Conservation (phyloP, 2,888 invertebrate species). For the Lasius platythorax region DNA sequence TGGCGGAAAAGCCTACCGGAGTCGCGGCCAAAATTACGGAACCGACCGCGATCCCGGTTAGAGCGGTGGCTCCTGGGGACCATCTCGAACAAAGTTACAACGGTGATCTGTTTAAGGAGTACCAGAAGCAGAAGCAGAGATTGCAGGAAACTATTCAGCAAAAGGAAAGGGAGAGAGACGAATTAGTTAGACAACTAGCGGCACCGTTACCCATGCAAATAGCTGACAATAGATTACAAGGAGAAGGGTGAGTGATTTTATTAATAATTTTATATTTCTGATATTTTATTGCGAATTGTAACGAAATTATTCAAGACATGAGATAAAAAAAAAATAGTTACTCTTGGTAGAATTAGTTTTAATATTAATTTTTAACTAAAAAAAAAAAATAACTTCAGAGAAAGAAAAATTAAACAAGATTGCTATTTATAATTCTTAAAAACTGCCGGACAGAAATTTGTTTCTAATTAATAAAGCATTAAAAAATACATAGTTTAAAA, state of each 20-base stretch:
- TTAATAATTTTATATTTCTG: not conserved
- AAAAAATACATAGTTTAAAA: not conserved
- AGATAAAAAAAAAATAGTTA: not conserved
- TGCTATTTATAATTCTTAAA: not conserved
- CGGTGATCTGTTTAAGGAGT: slow-evolving; percentile 93
- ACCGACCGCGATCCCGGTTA: slow-evolving; percentile 78
- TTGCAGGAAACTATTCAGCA: slow-evolving; percentile 88
- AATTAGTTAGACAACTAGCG: slow-evolving; percentile 86
- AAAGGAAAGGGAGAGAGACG: slow-evolving; percentile 87
- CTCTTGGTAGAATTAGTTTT: not conserved
- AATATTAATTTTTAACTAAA: not conserved
- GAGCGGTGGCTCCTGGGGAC: slow-evolving; percentile 80
- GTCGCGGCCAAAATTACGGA: slow-evolving; percentile 83
- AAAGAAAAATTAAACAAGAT: not conserved
- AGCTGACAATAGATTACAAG: slow-evolving; percentile 86
- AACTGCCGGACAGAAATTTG: not conserved
- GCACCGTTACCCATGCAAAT: slow-evolving; percentile 81
- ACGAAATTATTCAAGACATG: not conserved
- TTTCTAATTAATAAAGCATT: not conserved
- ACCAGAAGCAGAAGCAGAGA: slow-evolving; percentile 92
- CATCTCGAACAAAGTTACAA: slow-evolving; percentile 87
- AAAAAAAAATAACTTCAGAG: not conserved
- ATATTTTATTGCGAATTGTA: not conserved
- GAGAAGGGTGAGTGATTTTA: slow-evolving; percentile 86
- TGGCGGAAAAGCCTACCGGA: slow-evolving; percentile 87